Evolutionary conservation across 1,140 invertebrate genomes (phyloP).

Genomic region (Diabrotica undecimpunctata): DNA sequence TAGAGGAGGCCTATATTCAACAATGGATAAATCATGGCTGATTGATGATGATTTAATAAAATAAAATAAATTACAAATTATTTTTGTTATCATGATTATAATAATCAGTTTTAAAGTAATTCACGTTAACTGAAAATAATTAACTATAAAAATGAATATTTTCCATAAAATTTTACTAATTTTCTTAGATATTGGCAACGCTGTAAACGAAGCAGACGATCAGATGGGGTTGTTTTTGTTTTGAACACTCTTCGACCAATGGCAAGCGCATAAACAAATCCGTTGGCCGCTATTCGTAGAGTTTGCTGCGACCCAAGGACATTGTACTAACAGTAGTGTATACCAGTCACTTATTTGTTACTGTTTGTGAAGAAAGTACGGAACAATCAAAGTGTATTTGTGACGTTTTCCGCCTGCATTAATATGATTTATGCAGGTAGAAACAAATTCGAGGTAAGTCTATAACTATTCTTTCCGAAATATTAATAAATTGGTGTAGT

Average conservation of each 20-base stretch:
- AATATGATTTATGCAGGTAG: constrained; percentile 55
- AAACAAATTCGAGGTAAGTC: constrained; percentile 57
- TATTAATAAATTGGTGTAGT: background rate
- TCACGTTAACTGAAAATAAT: too few species aligned
- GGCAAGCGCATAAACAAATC: constrained; percentile 35
- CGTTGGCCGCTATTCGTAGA: constrained; percentile 25
- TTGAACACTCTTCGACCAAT: constrained; percentile 29
- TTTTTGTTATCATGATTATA: too few species aligned
- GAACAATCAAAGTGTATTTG: constrained; percentile 5
- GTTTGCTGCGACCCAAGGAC: constrained; percentile 28
- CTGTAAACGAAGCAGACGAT: constrained; percentile 4
- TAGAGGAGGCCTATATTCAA: too few species aligned
- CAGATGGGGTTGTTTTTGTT: constrained; percentile 33
- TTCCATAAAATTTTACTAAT: background rate
- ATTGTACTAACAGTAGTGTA: constrained; percentile 22
- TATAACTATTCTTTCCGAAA: background rate
- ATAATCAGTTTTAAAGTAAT: too few species aligned
- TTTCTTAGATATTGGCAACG: background rate
- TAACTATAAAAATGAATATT: background rate
- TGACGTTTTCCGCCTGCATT: constrained; percentile 21
- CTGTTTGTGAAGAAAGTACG: constrained; percentile 17
- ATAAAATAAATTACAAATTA: too few species aligned
- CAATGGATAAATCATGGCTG: too few species aligned
- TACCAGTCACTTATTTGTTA: constrained; percentile 6
- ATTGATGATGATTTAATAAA: too few species aligned